These are phyloP conservation scores for Odontocolon sp. DNA, from an alignment of 2,888 invertebrate species.

Conservation along the genomic window DNA sequence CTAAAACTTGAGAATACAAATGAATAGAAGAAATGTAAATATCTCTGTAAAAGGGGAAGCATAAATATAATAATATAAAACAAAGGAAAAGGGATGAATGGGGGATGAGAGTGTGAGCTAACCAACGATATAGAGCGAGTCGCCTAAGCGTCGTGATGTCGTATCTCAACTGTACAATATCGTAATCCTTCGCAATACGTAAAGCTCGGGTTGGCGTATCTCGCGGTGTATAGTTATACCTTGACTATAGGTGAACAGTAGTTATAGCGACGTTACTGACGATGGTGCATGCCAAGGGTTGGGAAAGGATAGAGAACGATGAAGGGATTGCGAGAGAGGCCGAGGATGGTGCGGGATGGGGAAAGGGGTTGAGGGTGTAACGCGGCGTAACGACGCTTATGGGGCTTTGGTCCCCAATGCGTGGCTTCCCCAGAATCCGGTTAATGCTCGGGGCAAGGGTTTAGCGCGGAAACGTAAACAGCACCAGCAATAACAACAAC, in stretches of 20 bases:
- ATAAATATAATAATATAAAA: too few species aligned
- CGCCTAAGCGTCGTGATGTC: conserved; percentile 60
- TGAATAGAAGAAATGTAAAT: too few species aligned
- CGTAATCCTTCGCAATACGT: conserved; percentile 72
- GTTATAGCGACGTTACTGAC: conserved; percentile 4
- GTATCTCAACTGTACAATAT: conserved; percentile 69
- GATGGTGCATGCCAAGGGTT: conserved; percentile 17
- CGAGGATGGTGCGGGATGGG: neutral
- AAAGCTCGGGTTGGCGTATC: conserved; percentile 63
- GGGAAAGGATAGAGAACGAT: neutral
- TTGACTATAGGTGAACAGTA: neutral
- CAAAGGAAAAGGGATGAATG: conserved; percentile 8
- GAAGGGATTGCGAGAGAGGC: neutral
- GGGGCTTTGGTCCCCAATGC: conserved; percentile 71
- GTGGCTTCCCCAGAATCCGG: conserved; percentile 70
- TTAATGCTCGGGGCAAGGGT: conserved; percentile 71
- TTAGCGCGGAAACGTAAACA: conserved; percentile 73
- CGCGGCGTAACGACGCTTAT: conserved; percentile 74
- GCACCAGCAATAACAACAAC: conserved; percentile 61
- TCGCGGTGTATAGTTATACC: conserved; percentile 44
- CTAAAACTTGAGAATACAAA: too few species aligned
- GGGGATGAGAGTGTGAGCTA: neutral
- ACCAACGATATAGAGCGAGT: conserved; percentile 46
- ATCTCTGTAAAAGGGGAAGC: too few species aligned
- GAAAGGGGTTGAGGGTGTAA: conserved; percentile 64